Conservation (phyloP, 2,113 vertebrate species). For the Rattus rattus region DNA sequence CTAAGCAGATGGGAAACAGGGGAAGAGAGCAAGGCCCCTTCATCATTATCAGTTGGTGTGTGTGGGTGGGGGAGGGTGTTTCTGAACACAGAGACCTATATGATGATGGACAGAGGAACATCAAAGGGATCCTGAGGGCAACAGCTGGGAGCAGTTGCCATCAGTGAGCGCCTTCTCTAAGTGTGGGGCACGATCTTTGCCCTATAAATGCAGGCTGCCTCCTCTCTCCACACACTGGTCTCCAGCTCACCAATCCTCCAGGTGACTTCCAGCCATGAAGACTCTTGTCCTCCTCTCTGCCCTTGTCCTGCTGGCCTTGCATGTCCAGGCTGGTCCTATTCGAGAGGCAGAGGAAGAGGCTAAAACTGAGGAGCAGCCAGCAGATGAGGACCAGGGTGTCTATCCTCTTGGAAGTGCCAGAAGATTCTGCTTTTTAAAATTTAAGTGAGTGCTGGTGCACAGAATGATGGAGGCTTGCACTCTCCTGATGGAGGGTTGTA, state of each 20-base stretch:
- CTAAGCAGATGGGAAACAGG: background rate
- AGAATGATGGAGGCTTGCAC: fast-evolving
- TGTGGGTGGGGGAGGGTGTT: too few relatives aligned
- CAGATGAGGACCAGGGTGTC: fast-evolving
- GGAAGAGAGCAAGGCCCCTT: background rate
- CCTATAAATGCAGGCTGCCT: background rate
- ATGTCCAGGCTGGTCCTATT: background rate
- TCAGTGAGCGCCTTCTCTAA: background rate
- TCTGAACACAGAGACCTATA: background rate
- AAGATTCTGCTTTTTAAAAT: background rate
- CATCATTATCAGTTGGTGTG: too few relatives aligned
- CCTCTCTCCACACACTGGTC: background rate
- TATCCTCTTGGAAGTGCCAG: background rate
- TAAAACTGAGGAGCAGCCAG: background rate
- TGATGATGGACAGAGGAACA: background rate
- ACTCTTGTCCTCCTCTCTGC: background rate
- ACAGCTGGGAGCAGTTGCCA: fast-evolving
- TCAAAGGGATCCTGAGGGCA: background rate
- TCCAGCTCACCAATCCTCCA: background rate
- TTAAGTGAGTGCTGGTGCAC: background rate
- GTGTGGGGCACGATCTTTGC: fast-evolving
- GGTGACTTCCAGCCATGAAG: slow-evolving; percentile 4
- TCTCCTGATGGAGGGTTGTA: too few relatives aligned
- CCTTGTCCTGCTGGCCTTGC: background rate
- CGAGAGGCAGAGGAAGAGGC: fast-evolving